Conservation (phyloP, 30 jellyfish, hydroid and myxozoan genomes). For the Pelagia noctiluca region DNA sequence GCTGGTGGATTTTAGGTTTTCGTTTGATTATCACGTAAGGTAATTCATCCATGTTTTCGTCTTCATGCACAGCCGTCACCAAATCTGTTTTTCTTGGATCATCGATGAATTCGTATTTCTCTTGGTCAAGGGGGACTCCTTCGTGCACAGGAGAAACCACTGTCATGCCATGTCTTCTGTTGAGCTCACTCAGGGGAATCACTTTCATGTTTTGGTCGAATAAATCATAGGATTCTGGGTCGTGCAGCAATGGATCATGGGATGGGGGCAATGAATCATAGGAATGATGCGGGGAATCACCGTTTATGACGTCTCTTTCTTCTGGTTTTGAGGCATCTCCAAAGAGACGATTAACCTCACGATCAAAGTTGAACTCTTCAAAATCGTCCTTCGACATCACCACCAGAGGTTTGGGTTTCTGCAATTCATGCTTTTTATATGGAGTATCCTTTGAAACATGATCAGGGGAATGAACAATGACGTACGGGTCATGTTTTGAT, state of each 20-base stretch:
- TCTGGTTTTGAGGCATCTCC: constrained; percentile 50
- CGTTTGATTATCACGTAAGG: constrained; percentile 58
- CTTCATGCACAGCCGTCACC: constrained; percentile 63
- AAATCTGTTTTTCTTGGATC: constrained; percentile 39
- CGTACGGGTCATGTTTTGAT: constrained; percentile 38
- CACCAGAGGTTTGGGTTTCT: constrained; percentile 47
- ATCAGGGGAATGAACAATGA: constrained; percentile 42
- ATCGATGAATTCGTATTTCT: constrained; percentile 55
- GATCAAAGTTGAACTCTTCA: constrained; percentile 67
- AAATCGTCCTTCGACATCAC: constrained; percentile 70
- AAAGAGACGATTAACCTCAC: constrained; percentile 51
- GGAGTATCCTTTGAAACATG: constrained; percentile 45
- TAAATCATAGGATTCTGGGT: constrained; percentile 58
- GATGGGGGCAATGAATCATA: too few species aligned
- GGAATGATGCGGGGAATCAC: too few species aligned
- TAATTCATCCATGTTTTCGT: constrained; percentile 22
- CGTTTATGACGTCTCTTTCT: constrained; percentile 12
- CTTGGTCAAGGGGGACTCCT: constrained; percentile 76
- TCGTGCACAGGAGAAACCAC: constrained; percentile 77
- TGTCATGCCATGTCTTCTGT: constrained; percentile 35
- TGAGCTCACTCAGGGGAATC: constrained; percentile 15
- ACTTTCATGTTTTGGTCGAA: constrained; percentile 25
- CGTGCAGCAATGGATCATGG: neutral
- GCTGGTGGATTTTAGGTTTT: constrained; percentile 22
- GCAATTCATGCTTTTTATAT: constrained; percentile 9